These are phyloP conservation scores for Crossoptilon crossoptilon DNA, from an alignment of 2,797 vertebrate genomes.

Conservation along the genomic window DNA sequence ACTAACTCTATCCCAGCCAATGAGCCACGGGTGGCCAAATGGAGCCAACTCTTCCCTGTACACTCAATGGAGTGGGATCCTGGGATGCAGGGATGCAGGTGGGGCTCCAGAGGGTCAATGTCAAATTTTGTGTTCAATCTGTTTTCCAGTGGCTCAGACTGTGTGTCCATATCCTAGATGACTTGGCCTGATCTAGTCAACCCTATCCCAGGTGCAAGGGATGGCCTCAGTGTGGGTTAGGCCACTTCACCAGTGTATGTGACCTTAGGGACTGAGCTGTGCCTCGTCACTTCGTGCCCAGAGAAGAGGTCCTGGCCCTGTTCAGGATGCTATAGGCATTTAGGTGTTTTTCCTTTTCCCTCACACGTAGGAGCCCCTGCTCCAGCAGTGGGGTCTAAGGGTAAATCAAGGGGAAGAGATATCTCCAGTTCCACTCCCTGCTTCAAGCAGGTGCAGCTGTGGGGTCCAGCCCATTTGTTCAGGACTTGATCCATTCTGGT, in stretches of 20 bases:
- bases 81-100: background rate
- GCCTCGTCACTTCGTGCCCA: background rate
- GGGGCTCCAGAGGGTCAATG: background rate
- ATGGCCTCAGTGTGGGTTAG: background rate
- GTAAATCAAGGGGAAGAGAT: background rate
- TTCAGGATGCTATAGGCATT: background rate
- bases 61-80: background rate
- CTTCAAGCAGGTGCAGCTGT: background rate
- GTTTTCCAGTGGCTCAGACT: background rate
- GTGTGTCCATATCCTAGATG: background rate
- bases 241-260: rapidly evolving
- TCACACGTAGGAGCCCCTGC: background rate
- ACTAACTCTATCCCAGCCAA: background rate
- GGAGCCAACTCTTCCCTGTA: background rate
- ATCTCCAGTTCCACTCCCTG: background rate
- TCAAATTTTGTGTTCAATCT: background rate
- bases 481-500: background rate
- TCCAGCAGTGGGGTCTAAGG: background rate
- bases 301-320: background rate
- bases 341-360: background rate
- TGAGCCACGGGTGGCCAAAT: background rate
- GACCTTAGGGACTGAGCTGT: background rate
- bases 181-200: background rate
- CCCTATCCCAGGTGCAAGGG: background rate
- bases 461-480: background rate